Base-by-base conservation (phyloP, 2,113 vertebrate species). In the Aldabrachelys gigantea region DNA sequence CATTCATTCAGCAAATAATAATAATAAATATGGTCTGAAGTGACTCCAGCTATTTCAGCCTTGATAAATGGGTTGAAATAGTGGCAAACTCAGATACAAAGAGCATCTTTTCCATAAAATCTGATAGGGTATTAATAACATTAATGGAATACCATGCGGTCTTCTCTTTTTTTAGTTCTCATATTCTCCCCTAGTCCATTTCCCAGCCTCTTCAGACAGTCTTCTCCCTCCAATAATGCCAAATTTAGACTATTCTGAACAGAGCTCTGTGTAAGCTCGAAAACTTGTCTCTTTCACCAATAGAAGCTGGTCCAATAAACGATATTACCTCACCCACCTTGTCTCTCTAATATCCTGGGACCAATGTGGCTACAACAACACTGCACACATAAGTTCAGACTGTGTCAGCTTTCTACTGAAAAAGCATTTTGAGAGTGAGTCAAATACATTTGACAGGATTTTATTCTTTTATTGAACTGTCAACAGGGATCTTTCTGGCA, bases 51-150 rank as follows among this genome's bases (percentile, higher is more conserved):
- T 98, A 98, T 98, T 98, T 98, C 95, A 91, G 98, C 95, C 98
- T 97, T 98, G 98, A 98, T 98, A 98, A 98, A 98, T 98, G 98
- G 97, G 92, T 94, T 98, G 97, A 98, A 98, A 98, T 95, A 98
- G 97, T 97, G 95, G 98, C 98, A 98, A 98, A 98, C 98, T 98
- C 98, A 97, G 98, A 98, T 96, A 94, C 94, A 54, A 97, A 97
- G 97, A 98, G 95, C 98, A 98, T 98, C 98, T 98, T 98, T 98
- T 98, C 98, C 98, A 98, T 98, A 98, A 98, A 97, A 97, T 87
- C 96, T 98, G 97, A 98, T 97, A 98, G 98, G 98, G 98, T 98
- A 98, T 98, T 98, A 98, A 98, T 98, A 98, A 98, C 97, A 59
- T 98, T 98, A 98, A 98, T 98, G 97, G 97, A 98, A 95, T 96